Conservation (phyloP, 1,140 invertebrate species). For the Pteromalus puparum region DNA sequence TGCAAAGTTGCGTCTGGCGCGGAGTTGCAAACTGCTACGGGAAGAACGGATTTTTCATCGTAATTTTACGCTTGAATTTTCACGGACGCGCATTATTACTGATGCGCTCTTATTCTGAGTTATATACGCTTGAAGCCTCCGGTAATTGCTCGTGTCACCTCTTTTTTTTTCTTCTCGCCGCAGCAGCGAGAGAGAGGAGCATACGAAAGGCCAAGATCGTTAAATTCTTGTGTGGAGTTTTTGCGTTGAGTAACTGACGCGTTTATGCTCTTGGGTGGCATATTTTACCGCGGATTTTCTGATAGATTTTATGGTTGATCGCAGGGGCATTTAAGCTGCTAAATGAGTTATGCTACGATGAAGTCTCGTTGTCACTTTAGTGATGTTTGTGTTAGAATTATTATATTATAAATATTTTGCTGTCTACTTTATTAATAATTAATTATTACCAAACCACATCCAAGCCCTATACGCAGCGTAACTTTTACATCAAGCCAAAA, state of each 20-base stretch:
- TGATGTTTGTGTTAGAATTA: too few relatives aligned
- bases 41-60: slow-evolving; percentile 40
- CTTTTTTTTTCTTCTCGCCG: neutral
- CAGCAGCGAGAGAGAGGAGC: neutral
- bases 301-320: neutral
- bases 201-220: neutral
- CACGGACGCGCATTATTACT: slow-evolving; percentile 41
- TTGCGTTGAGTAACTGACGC: neutral
- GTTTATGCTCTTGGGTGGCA: neutral
- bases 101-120: slow-evolving; percentile 33
- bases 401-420: too few relatives aligned
- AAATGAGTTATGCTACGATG: neutral
- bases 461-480: too few relatives aligned
- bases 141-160: slow-evolving; percentile 29
- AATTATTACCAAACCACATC: too few relatives aligned
- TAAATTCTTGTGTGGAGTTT: too few relatives aligned
- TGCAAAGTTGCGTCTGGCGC: slow-evolving; percentile 18
- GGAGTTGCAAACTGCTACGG: slow-evolving; percentile 28
- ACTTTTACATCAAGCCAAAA: neutral
- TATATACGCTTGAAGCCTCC: neutral
- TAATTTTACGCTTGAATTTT: slow-evolving; percentile 45
- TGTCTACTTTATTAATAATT: too few relatives aligned
- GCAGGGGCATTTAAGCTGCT: neutral
- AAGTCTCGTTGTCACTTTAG: too few relatives aligned
- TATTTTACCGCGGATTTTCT: neutral